A percentile compares a stretch with the other conserved stretches of the same genome.
phyloP scores from a whole-genome alignment of 2,797 vertebrate species.

The Mormyrops boulengeri region DNA sequence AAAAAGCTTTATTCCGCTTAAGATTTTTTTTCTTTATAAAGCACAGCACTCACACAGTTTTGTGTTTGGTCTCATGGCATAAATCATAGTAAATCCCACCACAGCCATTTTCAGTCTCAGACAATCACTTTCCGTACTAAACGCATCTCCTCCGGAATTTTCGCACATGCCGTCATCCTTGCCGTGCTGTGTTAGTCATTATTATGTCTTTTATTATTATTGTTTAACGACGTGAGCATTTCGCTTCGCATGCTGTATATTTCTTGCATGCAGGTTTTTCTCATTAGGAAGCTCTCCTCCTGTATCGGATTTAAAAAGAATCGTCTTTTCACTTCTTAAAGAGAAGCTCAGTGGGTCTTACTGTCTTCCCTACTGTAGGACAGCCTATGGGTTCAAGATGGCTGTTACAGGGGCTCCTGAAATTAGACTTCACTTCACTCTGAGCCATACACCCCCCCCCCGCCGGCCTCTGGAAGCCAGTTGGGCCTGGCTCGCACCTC shows the following conservation, averaged over 20 bases:
- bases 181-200: neutral
- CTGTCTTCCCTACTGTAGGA: neutral
- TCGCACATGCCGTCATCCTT: neutral
- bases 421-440: neutral
- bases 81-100: conserved; percentile 1
- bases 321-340: neutral
- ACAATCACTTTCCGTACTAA: neutral
- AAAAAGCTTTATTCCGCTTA: neutral
- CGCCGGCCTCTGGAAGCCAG: neutral
- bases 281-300: neutral
- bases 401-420: neutral
- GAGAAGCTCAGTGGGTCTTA: neutral
- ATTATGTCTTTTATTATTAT: neutral
- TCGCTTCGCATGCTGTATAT: neutral
- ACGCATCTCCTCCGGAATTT: neutral
- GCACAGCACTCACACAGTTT: neutral
- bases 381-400: neutral
- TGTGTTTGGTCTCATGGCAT: neutral
- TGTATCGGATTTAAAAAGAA: neutral
- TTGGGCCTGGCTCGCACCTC: conserved; percentile 18
- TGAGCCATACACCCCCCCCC: neutral
- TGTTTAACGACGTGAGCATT: neutral
- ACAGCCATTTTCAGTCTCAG: neutral
- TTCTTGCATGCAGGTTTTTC: neutral
- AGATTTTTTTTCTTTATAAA: neutral